Evolutionary conservation across 2,113 vertebrate genomes (phyloP), one percentile per base, ranked within the genome.

Genomic region (Cichladusa arquata): DNA sequence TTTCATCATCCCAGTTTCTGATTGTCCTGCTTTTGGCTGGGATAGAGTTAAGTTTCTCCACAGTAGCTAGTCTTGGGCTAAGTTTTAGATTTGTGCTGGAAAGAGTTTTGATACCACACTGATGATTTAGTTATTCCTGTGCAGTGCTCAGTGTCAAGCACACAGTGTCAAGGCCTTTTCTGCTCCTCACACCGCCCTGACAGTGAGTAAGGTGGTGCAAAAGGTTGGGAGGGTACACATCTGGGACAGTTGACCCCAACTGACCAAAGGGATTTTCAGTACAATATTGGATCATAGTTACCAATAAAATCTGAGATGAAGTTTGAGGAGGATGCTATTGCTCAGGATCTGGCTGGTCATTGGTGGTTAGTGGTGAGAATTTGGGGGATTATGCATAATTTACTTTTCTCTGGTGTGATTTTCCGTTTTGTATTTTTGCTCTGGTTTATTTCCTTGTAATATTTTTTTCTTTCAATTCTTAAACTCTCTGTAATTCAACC

Each of bases 351-450:
- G 10, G 5, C 6, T 48, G 14, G 8, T 44, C 23, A 34, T 60
- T 0, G 0, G 3, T 56, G 3, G 8, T 36, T 42, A 31, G 4
- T 47, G 7, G 17, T 36, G 8, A 91, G 19, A 36, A 57, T 38
- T 28, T 31, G 2, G 19, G 3, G 6, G 16, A 2, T 50, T 60
- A 26, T 56, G 23, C 10, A 24, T 23, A 26, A 22, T 54, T 65
- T 45, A 5, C 3, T 81, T 72, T 70, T 18, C 11, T 51, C 33
- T 42, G 3, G 2, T 11, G 31, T 42, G 29, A 20, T 80, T 61
- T 61, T 42, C 8, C 15, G 34, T 19, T 72, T 58, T 29, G 2
- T 29, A 28, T 23, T 34, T 58, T 45, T 25, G 2, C 0, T 72
- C 31, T 38, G 0, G 0, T 74, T 31, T 54, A 34, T 33, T 6